A percentile compares a stretch with the other conserved stretches of the same genome.
Conservation (phyloP, 2,888 invertebrate species). For the Ophioninae sp. region DNA sequence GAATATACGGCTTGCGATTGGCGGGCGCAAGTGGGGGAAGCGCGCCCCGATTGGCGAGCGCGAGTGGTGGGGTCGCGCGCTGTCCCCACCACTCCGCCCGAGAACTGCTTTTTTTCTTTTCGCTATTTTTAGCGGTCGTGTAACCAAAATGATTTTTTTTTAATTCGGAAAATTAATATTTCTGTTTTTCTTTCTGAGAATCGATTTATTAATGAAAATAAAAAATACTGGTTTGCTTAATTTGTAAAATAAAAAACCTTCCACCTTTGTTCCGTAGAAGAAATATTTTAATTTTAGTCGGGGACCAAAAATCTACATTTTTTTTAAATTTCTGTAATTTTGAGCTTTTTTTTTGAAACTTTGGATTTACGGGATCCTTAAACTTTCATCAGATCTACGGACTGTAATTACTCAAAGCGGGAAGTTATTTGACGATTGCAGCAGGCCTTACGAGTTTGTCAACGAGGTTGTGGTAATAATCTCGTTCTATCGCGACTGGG, state of each 20-base stretch:
- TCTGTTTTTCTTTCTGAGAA: neutral
- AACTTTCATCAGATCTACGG: neutral
- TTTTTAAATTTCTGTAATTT: too few relatives aligned
- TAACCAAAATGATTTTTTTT: neutral
- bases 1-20: neutral
- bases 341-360: neutral
- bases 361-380: neutral
- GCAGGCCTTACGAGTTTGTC: constrained; percentile 26
- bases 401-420: constrained; percentile 15
- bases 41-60: neutral
- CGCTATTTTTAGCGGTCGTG: too few relatives aligned
- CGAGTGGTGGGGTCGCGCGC: neutral
- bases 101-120: neutral
- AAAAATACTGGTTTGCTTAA: neutral
- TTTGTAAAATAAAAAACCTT: neutral
- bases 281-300: too few relatives aligned
- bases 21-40: neutral
- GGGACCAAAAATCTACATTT: too few relatives aligned
- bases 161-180: neutral
- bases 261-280: too few relatives aligned
- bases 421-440: constrained; percentile 28
- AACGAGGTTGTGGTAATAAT: constrained; percentile 17
- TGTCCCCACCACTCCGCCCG: neutral
- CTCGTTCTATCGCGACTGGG: constrained; percentile 10
- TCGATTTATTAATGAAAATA: neutral